Evolutionary conservation across 2,113 vertebrate species (phyloP).

Genomic region (Callithrix jacchus): DNA sequence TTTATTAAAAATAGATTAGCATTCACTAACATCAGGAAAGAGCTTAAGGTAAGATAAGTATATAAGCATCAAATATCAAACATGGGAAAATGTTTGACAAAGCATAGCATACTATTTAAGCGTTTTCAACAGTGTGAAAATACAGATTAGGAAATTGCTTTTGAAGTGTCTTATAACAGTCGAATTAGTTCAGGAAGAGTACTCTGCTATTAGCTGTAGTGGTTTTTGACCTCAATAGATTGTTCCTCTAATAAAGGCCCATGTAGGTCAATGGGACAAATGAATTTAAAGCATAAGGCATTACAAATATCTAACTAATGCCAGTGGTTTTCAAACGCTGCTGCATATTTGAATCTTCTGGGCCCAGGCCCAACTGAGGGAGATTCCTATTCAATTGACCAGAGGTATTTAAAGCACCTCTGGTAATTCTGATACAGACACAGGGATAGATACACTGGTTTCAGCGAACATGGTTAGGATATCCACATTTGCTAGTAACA

Average conservation of each 20-base stretch:
- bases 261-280: conserved; percentile 46
- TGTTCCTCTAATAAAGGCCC: conserved; percentile 52
- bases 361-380: not conserved
- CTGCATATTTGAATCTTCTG: not conserved
- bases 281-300: conserved; percentile 31
- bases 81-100: conserved; percentile 65
- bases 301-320: conserved; percentile 29
- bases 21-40: conserved; percentile 58
- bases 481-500: not conserved
- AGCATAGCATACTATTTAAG: conserved; percentile 58
- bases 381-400: not conserved
- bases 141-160: conserved; percentile 71
- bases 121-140: conserved; percentile 53
- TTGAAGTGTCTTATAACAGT: conserved; percentile 61
- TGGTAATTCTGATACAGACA: not conserved
- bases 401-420: not conserved
- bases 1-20: conserved; percentile 77
- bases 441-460: not conserved
- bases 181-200: conserved; percentile 67
- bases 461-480: not conserved
- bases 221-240: conserved; percentile 52
- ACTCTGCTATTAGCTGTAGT: conserved; percentile 44
- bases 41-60: conserved; percentile 62
- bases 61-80: conserved; percentile 52
- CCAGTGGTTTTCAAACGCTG: not conserved